phyloP scores from a whole-genome alignment of 2,888 invertebrate species.

The Trissolcus japonicus region DNA sequence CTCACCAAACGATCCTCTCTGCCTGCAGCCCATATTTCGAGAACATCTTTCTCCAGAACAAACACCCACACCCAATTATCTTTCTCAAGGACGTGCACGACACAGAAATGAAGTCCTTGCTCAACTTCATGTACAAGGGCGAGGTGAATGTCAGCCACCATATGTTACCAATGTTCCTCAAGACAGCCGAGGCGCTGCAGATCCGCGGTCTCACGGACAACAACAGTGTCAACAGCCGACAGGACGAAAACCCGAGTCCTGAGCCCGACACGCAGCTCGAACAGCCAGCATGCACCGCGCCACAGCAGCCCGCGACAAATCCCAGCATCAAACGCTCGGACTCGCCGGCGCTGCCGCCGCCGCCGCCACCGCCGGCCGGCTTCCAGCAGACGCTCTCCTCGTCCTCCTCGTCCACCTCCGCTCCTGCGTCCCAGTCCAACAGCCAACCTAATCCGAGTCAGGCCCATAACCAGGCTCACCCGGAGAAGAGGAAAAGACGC shows the following conservation, averaged over 20 bases:
- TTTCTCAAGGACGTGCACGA: constrained; percentile 94
- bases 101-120: constrained; percentile 91
- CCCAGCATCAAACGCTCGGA: constrained; percentile 11
- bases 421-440: constrained; percentile 59
- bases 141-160: constrained; percentile 95
- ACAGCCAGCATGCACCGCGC: neutral
- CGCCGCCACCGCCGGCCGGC: neutral
- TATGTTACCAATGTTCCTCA: constrained; percentile 92
- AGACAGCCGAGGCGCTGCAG: constrained; percentile 94
- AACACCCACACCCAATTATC: constrained; percentile 93
- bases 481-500: constrained; percentile 82
- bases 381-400: constrained; percentile 6
- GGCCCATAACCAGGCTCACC: constrained; percentile 61
- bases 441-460: constrained; percentile 60
- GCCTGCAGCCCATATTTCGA: constrained; percentile 97
- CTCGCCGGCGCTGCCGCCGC: constrained; percentile 9
- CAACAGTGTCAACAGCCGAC: constrained; percentile 82
- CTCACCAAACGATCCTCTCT: constrained; percentile 94
- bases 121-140: constrained; percentile 96
- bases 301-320: neutral
- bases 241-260: constrained; percentile 65
- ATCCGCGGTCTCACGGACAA: constrained; percentile 92
- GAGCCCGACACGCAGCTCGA: constrained; percentile 65
- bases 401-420: neutral
- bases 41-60: constrained; percentile 91